Conservation (phyloP, 2,888 invertebrate species). For the Gari tellinella region DNA sequence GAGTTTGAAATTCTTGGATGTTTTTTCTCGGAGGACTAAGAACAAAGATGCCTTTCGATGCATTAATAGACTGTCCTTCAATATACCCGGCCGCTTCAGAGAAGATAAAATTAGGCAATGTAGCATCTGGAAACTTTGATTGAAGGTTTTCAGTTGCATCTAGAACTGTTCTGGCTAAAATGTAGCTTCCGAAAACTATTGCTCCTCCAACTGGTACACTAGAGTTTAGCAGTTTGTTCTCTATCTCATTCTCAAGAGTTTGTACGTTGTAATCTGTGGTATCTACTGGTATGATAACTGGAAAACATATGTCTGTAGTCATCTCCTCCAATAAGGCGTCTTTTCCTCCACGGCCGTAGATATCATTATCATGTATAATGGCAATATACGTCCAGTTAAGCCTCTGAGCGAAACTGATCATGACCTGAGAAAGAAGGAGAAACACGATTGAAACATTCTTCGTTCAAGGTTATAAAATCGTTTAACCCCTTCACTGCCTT, state of each 20-base stretch:
- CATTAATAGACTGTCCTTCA: conserved; percentile 10
- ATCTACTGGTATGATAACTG: conserved; percentile 20
- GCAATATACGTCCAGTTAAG: conserved; percentile 53
- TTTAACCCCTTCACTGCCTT: too few species aligned
- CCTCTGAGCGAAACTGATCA: conserved; percentile 17
- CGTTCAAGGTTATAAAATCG: too few species aligned
- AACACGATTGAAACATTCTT: too few species aligned
- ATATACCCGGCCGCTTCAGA: conserved; percentile 40
- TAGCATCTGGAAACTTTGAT: background rate
- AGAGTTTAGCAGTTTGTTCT: conserved; percentile 5
- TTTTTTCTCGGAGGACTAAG: conserved; percentile 37
- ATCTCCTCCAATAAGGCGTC: conserved; percentile 14
- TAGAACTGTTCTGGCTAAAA: conserved; percentile 17
- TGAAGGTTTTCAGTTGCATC: conserved; percentile 30
- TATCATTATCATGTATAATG: conserved; percentile 45
- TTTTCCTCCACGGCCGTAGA: conserved; percentile 44
- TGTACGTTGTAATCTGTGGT: background rate
- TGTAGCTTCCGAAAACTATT: conserved; percentile 35
- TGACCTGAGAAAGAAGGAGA: conserved; percentile 41
- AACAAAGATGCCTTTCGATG: conserved; percentile 51
- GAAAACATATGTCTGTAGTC: conserved; percentile 40
- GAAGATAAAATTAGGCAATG: conserved; percentile 42
- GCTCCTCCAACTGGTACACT: conserved; percentile 30
- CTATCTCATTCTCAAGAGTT: conserved; percentile 10
- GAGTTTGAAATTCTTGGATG: conserved; percentile 6